Evolutionary conservation across 1,140 invertebrate genomes (phyloP).

Genomic region (Stegodyphus mimosarum): DNA sequence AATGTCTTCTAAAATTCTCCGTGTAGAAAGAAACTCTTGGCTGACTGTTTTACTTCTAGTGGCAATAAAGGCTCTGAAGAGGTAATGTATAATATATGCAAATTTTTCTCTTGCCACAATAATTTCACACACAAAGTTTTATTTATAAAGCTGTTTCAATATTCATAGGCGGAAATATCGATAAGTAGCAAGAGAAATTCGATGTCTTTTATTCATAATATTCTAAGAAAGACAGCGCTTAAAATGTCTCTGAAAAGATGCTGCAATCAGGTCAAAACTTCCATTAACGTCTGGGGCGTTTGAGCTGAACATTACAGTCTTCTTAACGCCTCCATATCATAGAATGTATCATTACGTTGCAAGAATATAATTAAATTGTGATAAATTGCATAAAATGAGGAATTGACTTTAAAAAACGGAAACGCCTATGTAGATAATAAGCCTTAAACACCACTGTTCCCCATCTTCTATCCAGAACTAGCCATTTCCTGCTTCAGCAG

Average conservation of each 20-base stretch:
- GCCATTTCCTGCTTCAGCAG: neutral
- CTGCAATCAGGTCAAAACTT: neutral
- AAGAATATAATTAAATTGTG: slow-evolving; percentile 44
- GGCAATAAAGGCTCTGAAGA: too few species aligned
- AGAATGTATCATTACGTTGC: slow-evolving; percentile 15
- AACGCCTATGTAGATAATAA: slow-evolving; percentile 40
- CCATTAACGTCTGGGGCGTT: slow-evolving; percentile 3
- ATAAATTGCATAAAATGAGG: slow-evolving; percentile 37
- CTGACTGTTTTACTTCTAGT: too few species aligned
- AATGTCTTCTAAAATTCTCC: too few species aligned
- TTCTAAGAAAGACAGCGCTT: neutral
- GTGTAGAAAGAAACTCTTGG: too few species aligned
- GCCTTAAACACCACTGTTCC: slow-evolving; percentile 35
- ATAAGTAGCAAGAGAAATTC: too few species aligned
- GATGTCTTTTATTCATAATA: too few species aligned
- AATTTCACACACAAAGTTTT: too few species aligned
- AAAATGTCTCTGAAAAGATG: neutral
- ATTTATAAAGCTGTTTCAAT: too few species aligned
- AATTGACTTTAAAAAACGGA: slow-evolving; percentile 18
- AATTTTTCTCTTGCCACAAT: too few species aligned
- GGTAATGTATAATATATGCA: too few species aligned
- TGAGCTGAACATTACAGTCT: slow-evolving; percentile 1
- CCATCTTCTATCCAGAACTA: neutral
- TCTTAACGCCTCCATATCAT: slow-evolving; percentile 17
- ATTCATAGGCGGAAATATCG: too few species aligned